Base-by-base conservation (phyloP, 2,888 invertebrate genomes). In the Augochlorella aurata region DNA sequence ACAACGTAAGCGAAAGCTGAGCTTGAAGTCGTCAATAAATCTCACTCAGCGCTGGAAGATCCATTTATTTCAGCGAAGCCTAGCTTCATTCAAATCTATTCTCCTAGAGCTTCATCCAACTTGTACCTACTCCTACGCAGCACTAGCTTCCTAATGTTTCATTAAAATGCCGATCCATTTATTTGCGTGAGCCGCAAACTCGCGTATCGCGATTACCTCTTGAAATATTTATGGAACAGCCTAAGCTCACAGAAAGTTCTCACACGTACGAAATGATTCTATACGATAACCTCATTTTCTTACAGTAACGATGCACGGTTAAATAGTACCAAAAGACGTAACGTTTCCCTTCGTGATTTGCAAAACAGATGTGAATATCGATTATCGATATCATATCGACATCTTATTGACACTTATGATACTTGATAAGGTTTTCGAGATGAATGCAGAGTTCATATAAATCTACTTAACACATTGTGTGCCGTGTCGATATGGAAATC, bases 161-260 rank as follows among this genome's bases (percentile, higher is more conserved):
- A n/a, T 45, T 58, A 1, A 49, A 67, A 69, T n/a, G 58, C 14
- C 69, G 54, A 18, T 14, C 45, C 54, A 49, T 70, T 63, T 70
- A 70, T 70, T 54, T 66, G n/a, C 63, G 49, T 24, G 10, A n/a
- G 21, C 21, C 77, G 29, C 58, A 14, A 12, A 12, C 14, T 2
- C 4, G 38, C 1, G 61, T 14, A 50, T 50, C 50, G 45, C 65
- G 29, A 71, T 74, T 61, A 71, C 24, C 29, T 38, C 52, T n/a
- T 47, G 21, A 21, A 12, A 38, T 50, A 79, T 69, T 63, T 67
- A 79, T 74, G 70, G 66, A 50, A 71, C n/a, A 58, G 70, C n/a
- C 12, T 24, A 18, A 21, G 18, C 16, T n/a, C 12, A 2, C 24
- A 65, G 54, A 14, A 45, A 66, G 69, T 44, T 45, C 54, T 49